Percentiles rank a stretch among this genome's conserved stretches.
These are phyloP conservation scores for Tanypteryx hageni DNA, from an alignment of 2,888 invertebrate species.

Conservation along the genomic window DNA sequence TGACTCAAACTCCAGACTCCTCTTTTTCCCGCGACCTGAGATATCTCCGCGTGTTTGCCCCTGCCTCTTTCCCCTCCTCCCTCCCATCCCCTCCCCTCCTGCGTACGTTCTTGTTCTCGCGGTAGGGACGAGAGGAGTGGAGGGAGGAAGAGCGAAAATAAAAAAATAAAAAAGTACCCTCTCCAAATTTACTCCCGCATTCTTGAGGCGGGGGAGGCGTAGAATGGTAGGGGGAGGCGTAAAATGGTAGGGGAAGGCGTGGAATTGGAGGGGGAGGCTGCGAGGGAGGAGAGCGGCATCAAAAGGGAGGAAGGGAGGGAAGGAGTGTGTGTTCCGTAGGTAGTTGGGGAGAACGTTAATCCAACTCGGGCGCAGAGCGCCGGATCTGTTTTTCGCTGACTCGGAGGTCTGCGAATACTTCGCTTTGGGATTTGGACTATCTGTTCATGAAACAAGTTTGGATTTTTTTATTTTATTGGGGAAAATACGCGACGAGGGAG, in stretches of 20 bases:
- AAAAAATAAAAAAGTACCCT: too few relatives aligned
- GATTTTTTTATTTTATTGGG: slow-evolving; percentile 6
- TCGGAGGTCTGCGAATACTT: background rate
- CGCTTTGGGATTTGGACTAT: background rate
- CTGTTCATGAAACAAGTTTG: background rate
- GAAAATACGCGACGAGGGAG: background rate
- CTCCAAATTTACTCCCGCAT: too few relatives aligned
- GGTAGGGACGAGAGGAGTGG: background rate
- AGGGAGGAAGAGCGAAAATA: background rate
- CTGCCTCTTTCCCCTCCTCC: too few relatives aligned
- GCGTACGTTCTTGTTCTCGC: background rate
- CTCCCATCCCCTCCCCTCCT: too few relatives aligned
- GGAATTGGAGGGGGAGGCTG: background rate
- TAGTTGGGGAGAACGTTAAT: background rate
- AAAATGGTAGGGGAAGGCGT: too few relatives aligned
- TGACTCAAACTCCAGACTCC: background rate
- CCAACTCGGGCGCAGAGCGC: background rate
- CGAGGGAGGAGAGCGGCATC: background rate
- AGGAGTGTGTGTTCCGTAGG: too few relatives aligned
- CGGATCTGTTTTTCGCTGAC: too few relatives aligned
- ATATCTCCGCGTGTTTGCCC: background rate
- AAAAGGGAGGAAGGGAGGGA: background rate
- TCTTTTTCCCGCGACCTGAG: background rate
- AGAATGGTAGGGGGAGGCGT: too few relatives aligned
- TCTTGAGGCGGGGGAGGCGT: too few relatives aligned